These are phyloP conservation scores for Tenthredo notha DNA, from an alignment of 2,888 invertebrate genomes.

Conservation along the genomic window DNA sequence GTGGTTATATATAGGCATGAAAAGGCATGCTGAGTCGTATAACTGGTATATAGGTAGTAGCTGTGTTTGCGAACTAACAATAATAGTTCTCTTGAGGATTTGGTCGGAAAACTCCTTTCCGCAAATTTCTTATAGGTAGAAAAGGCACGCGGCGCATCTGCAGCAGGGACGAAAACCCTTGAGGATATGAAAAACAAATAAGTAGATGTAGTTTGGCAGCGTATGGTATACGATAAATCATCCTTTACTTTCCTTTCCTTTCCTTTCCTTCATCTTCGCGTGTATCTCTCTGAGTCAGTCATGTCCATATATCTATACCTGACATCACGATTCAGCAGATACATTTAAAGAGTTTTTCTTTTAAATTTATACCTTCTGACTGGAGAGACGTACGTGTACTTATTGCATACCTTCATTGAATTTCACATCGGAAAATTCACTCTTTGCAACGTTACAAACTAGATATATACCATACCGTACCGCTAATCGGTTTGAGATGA, in stretches of 20 bases:
- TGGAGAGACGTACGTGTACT: neutral
- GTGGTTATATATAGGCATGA: neutral
- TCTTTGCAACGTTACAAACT: neutral
- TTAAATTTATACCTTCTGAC: neutral
- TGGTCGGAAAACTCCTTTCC: neutral
- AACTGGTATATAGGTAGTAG: neutral
- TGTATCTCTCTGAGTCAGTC: neutral
- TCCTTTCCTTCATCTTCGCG: neutral
- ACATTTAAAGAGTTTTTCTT: neutral
- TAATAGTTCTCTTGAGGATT: constrained; percentile 3
- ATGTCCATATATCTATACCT: neutral
- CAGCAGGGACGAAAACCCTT: neutral
- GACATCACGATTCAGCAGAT: neutral
- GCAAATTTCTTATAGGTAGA: neutral
- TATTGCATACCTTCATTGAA: neutral
- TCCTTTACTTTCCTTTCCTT: neutral
- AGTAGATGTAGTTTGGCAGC: neutral
- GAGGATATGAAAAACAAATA: constrained; percentile 16
- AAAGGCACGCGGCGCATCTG: neutral
- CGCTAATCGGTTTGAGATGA: neutral
- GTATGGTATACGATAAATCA: neutral
- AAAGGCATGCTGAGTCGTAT: neutral
- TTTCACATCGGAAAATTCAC: neutral
- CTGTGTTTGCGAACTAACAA: constrained; percentile 8
- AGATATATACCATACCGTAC: neutral